These are phyloP conservation scores for Coregonus clupeaformis DNA, from an alignment of 2,113 vertebrate genomes.

Conservation along the genomic window DNA sequence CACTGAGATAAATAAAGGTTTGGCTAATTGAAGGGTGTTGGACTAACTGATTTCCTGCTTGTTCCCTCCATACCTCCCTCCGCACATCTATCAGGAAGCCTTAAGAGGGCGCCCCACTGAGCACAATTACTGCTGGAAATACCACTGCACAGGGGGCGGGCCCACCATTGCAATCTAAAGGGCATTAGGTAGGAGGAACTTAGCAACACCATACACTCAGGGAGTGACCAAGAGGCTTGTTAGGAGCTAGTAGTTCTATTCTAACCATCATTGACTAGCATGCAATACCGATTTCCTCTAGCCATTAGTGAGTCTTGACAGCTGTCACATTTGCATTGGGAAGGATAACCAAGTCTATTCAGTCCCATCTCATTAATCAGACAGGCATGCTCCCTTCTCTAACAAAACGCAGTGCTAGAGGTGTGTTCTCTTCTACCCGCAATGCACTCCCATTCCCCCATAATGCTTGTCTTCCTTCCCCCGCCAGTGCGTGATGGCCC, in stretches of 20 bases:
- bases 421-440: no score
- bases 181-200: conserved; percentile 6
- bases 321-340: no score
- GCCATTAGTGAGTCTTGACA: no score
- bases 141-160: conserved; percentile 25
- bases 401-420: no score
- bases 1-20: no score
- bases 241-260: no score
- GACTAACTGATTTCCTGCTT: conserved; percentile 25
- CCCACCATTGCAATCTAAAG: conserved; percentile 3
- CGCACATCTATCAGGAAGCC: conserved; percentile 25
- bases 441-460: not conserved
- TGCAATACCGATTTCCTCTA: no score
- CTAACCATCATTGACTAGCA: no score
- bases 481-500: not conserved
- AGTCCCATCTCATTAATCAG: no score
- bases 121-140: conserved; percentile 53
- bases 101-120: conserved; percentile 27
- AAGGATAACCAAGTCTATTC: no score
- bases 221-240: no score
- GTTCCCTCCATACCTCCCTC: conserved; percentile 6
- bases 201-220: not conserved
- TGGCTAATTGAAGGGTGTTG: no score
- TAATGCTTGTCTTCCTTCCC: not conserved
- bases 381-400: not conserved